These are phyloP conservation scores for Epinephelus cyanopodus DNA, from an alignment of 2,113 vertebrate genomes.

Conservation along the genomic window DNA sequence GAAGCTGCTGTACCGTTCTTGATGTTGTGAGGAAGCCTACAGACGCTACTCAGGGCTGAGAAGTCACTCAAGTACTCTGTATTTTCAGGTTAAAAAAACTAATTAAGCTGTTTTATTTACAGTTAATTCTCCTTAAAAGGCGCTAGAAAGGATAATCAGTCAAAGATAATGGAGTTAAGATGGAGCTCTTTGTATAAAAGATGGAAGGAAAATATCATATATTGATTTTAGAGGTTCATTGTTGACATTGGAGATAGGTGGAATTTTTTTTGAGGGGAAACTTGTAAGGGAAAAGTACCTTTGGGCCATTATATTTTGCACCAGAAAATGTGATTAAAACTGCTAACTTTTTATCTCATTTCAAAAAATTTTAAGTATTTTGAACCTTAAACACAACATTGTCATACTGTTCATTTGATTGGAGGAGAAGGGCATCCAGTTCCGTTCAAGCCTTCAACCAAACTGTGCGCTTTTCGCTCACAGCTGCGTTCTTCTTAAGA, in stretches of 20 bases:
- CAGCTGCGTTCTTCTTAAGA: constrained; percentile 19
- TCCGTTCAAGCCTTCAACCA: neutral
- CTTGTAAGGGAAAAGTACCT: neutral
- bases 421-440: no score
- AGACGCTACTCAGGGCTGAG: neutral
- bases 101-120: neutral
- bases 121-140: neutral
- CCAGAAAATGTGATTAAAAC: no score
- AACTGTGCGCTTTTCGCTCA: neutral
- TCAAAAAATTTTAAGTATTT: no score
- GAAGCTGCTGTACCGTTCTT: neutral
- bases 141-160: neutral
- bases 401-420: neutral
- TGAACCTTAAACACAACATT: neutral
- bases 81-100: neutral
- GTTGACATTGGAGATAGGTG: neutral
- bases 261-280: neutral
- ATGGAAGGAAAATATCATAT: neutral
- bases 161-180: neutral
- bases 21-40: neutral
- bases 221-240: neutral
- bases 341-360: no score
- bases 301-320: neutral
- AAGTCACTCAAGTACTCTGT: neutral
- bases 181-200: neutral